A percentile compares a stretch with the other conserved stretches of the same genome.
Conservation (phyloP, 2,113 vertebrate species). For the Pan troglodytes region NHGRI_mPanTro3-v2.1_pri NC_086016.1:24973501-24974000, state of each 20-base stretch:
- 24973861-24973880: neutral
- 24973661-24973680: neutral
- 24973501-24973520: neutral
- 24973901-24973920: too few species aligned
- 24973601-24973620: neutral
- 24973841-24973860: neutral
- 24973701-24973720: too few species aligned
- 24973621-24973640: neutral
- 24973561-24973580: rapidly evolving
- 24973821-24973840: too few species aligned
- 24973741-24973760: neutral
- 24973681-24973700: neutral
- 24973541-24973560: neutral
- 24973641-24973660: neutral
- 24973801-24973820: neutral
- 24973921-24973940: neutral
- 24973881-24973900: neutral
- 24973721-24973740: neutral
- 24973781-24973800: neutral
- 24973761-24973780: neutral
- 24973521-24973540: neutral
- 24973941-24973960: neutral
- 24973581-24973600: neutral
- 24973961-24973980: neutral
- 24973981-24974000: neutral